phyloP scores from a whole-genome alignment of 2,888 invertebrate species.

The Gymnocheta viridis region DNA sequence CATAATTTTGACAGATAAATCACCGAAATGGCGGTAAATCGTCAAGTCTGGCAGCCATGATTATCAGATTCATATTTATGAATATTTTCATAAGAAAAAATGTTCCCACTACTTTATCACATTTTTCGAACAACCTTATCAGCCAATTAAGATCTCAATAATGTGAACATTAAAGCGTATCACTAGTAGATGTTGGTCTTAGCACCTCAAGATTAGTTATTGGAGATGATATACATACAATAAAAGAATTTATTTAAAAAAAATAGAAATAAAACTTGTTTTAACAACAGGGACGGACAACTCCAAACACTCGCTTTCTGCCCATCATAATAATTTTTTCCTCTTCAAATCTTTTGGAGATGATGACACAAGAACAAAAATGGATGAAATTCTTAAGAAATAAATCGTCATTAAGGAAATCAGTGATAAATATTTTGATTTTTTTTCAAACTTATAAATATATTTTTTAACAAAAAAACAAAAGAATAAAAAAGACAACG shows the following conservation, averaged over 20 bases:
- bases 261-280: conserved; percentile 52
- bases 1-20: no score
- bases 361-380: conserved; percentile 49
- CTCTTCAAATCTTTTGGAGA: conserved; percentile 14
- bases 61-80: conserved; percentile 44
- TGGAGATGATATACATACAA: conserved; percentile 36
- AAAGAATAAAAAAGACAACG: background rate
- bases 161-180: conserved; percentile 65
- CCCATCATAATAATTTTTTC: conserved; percentile 51
- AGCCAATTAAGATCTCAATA: conserved; percentile 63
- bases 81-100: conserved; percentile 13
- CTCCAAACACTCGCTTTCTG: conserved; percentile 20
- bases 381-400: conserved; percentile 60
- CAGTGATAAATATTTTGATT: conserved; percentile 68
- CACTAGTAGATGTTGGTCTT: conserved; percentile 69
- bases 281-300: conserved; percentile 24
- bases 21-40: no score
- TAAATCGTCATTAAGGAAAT: conserved; percentile 70
- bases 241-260: conserved; percentile 3
- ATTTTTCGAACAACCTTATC: conserved; percentile 25
- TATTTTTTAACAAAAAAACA: conserved; percentile 47
- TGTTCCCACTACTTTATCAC: background rate
- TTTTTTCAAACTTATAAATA: conserved; percentile 45
- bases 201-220: conserved; percentile 64
- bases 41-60: no score